These are phyloP conservation scores for Aphelenchoides avenae DNA, from an alignment of 1,140 invertebrate genomes.

Conservation along the genomic window DNA sequence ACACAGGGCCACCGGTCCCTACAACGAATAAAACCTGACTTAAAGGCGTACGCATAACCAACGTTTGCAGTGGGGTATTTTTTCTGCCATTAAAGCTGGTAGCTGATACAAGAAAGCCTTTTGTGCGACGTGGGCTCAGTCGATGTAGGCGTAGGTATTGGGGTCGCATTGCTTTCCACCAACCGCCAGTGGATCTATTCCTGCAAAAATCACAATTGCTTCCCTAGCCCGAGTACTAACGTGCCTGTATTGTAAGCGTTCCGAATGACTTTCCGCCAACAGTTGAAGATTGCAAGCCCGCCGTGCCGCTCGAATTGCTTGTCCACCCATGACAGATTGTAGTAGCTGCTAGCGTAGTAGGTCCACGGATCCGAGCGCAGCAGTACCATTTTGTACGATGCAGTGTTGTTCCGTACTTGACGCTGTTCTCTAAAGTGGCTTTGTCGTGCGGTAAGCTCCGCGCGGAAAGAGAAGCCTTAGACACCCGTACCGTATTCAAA, in stretches of 20 bases:
- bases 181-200: constrained; percentile 11
- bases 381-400: constrained; percentile 19
- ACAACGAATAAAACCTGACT: no score
- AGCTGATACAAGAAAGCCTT: no score
- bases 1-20: no score
- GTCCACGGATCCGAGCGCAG: constrained; percentile 36
- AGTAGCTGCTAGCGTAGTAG: constrained; percentile 42
- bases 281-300: constrained; percentile 38
- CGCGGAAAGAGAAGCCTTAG: no score
- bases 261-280: constrained; percentile 35
- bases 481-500: no score
- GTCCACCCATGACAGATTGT: constrained; percentile 40
- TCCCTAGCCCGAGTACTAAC: background rate
- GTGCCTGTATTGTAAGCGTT: constrained; percentile 3
- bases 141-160: no score
- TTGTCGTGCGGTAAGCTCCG: no score
- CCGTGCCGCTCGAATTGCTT: constrained; percentile 38
- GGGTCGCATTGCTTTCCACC: constrained; percentile 13
- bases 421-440: constrained; percentile 18
- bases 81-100: no score
- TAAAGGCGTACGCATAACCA: no score
- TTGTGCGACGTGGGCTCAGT: no score
- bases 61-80: no score
- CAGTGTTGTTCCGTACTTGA: no score
- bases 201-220: background rate